A percentile compares a stretch with the other conserved stretches of the same genome.
phyloP scores from a whole-genome alignment of 2,113 vertebrate species.

The Siphamia tubifer region DNA sequence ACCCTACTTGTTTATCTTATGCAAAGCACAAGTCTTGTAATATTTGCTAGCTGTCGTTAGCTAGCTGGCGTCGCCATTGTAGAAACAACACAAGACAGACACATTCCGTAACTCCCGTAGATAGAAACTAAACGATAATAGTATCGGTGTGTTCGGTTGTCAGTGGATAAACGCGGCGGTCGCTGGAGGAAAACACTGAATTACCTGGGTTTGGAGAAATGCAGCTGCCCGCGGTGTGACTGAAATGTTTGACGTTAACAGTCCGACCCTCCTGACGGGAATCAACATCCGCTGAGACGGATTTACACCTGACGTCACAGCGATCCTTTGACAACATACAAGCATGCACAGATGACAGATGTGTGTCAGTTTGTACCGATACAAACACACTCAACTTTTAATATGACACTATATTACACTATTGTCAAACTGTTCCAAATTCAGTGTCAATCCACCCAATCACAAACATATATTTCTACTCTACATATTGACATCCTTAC shows the following conservation, averaged over 20 bases:
- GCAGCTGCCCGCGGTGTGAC: background rate
- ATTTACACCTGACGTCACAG: slow-evolving; percentile 54
- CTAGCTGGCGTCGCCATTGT: slow-evolving; percentile 40
- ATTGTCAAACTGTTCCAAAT: too few relatives aligned
- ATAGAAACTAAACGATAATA: accelerated
- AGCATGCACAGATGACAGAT: too few relatives aligned
- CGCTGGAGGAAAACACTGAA: background rate
- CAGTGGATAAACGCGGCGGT: background rate
- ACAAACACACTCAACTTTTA: too few relatives aligned
- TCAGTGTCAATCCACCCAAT: too few relatives aligned
- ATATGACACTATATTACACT: too few relatives aligned
- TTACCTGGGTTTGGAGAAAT: slow-evolving; percentile 43
- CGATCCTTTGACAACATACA: background rate
- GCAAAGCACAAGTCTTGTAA: background rate
- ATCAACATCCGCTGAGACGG: slow-evolving; percentile 46
- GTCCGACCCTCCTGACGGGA: slow-evolving; percentile 2
- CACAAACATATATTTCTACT: too few relatives aligned
- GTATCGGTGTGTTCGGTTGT: accelerated
- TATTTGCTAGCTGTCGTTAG: slow-evolving; percentile 34
- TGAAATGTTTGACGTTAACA: slow-evolving; percentile 42
- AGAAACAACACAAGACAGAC: background rate
- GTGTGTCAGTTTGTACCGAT: too few relatives aligned
- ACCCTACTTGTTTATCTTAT: background rate
- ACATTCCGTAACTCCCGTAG: background rate
- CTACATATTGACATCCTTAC: too few relatives aligned